Evolutionary conservation across 1,140 invertebrate species (phyloP).

Genomic region (Orchestia grillus): DNA sequence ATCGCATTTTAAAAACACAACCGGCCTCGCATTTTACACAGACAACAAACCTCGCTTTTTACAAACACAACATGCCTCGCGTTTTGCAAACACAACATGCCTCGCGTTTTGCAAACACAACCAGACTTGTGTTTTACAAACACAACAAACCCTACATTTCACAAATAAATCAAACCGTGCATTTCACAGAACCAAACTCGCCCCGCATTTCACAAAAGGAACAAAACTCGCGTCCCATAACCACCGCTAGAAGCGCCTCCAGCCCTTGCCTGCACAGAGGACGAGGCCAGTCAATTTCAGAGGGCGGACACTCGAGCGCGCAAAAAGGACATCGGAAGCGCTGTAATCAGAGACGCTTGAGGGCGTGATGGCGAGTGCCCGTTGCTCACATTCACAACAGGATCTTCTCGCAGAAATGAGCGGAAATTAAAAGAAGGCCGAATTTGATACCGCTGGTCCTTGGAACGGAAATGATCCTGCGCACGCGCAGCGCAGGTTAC

Average conservation of each 20-base stretch:
- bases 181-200: no score
- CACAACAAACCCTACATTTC: neutral
- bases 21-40: no score
- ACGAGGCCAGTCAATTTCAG: neutral
- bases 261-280: no score
- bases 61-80: no score
- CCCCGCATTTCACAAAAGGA: no score
- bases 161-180: no score
- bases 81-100: no score
- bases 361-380: neutral
- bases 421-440: constrained; percentile 17
- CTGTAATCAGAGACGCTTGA: constrained; percentile 17
- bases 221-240: no score
- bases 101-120: neutral
- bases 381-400: neutral
- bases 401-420: neutral
- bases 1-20: no score
- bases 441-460: neutral
- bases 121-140: neutral
- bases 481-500: neutral
- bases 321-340: neutral
- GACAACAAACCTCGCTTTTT: no score
- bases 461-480: neutral
- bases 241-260: no score
- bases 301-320: neutral